Conservation (phyloP, 2,113 vertebrate genomes). For the Neogale vison region DNA sequence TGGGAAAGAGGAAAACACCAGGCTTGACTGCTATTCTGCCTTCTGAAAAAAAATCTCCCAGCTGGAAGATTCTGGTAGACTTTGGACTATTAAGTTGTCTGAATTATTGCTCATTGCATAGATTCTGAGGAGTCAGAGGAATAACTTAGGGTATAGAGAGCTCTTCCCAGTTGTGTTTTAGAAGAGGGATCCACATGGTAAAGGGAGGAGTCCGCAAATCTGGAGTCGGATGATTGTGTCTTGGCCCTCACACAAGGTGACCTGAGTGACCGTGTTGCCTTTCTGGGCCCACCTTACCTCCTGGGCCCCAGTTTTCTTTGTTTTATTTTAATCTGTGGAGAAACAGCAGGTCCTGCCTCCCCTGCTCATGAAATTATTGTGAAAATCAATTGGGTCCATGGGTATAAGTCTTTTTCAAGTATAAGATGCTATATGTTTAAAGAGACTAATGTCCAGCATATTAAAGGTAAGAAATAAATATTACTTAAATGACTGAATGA, state of each 20-base stretch:
- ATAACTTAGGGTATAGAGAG: neutral
- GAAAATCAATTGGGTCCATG: neutral
- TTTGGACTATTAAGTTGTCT: neutral
- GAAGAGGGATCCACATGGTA: neutral
- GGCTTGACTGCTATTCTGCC: neutral
- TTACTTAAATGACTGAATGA: conserved; percentile 31
- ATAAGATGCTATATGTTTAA: neutral
- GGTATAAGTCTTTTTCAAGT: neutral
- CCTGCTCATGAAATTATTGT: neutral
- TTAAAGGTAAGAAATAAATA: neutral
- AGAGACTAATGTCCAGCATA: neutral
- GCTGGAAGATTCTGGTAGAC: neutral
- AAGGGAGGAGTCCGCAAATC: neutral
- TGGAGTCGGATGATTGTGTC: neutral
- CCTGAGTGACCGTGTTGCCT: neutral
- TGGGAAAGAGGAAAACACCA: neutral
- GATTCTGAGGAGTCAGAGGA: neutral
- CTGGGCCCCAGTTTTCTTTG: neutral
- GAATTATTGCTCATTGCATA: neutral
- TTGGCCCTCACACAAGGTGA: neutral
- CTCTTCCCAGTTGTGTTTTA: neutral
- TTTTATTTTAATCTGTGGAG: neutral
- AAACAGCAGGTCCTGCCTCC: neutral
- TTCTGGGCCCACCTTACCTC: neutral
- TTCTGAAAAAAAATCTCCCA: conserved; percentile 28